Evolutionary conservation across 2,888 invertebrate species (phyloP), one percentile per base, ranked within the genome.

Genomic region (Eledone cirrhosa): DNA sequence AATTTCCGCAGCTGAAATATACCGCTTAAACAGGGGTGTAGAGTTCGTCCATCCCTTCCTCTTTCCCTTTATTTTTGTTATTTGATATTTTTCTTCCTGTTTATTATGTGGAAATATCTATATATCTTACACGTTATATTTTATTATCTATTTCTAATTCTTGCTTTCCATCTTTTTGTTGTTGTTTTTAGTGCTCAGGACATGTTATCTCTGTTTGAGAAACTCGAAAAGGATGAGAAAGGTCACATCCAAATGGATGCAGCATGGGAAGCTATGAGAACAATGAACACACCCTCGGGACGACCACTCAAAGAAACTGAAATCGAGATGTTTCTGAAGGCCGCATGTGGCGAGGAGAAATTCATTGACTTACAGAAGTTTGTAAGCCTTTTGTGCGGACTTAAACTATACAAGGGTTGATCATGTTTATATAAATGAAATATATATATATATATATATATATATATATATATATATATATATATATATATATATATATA

Each of bases 281-380:
- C 78, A 2, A 80, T 86, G 74, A 85, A 84, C 67, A 84, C 85
- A 22, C 78, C 80, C 19, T 65, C 80, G 22, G 87, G 85, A 13
- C 82, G 83, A 11, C 33, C 76, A 11, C 80, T 85, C 3, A 77
- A 78, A 29, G 86, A 86, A 8, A 81, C 82, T 24, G 85, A 86
- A 19, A 80, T 87, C 7, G 86, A 86, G 48, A 80, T 81, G 33
- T 83, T 84, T 59, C 84, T 88, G 22, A 85, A 83, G 78, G 80
- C 82, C 13, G 81, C 85, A 0, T 85, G 86, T 24, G 84, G 86
- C 0, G 84, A 85, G 48, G 86, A 87, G 29, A 86, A 85, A 77
- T 81, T 78, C 33, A 86, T 89, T 27, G 88, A 89, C 80, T 79
- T 87, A 65, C 85, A 84, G 33, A 85, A 87, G 74, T 89, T 89